Evolutionary conservation across 1,140 invertebrate genomes (phyloP), one percentile per base, ranked within the genome.

Genomic region (Halyomorpha halys): DNA sequence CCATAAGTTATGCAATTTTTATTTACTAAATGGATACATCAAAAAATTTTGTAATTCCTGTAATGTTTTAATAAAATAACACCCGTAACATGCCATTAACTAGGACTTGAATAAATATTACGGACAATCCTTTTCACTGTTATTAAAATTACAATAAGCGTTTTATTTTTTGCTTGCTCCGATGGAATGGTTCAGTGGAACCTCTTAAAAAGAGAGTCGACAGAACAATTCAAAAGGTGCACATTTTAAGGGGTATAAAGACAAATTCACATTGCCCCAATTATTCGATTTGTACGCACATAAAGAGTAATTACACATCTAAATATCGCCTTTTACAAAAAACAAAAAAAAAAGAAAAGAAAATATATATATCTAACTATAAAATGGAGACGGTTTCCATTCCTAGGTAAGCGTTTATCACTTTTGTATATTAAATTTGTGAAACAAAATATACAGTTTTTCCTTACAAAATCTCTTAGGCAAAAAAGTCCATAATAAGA

Each of bases 131-230:
- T 60, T 60, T 34, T 60, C n/a, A 60, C 25, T 56, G 53, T 56
- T 61, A 51, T 63, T 45, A 49, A 62, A 62, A 63, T 63, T 63
- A 63, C 62, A 63, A 45, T 63, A 63, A 63, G 62, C 62, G 62
- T 63, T 63, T 63, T 53, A 23, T 54, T 63, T 34, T 45, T 63
- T 63, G 19, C 44, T 44, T 60, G 30, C 44, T 61, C 34, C 34
- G 34, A 39, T 39, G 34, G 34, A 39, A 39, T 39, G 34, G 34
- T 39, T 39, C 34, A 39, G 34, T 39, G 34, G 34, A 39, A 39
- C 34, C 34, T 39, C 34, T 39, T 39, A 39, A 39, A 39, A 39
- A 39, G 34, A 39, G 34, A 39, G 11, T 39, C 34, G 34, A 39
- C 34, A 13, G 34, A 39, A 39, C 34, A 39, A 39, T 39, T 39